Evolutionary conservation across 2,113 vertebrate species (phyloP).

Genomic region (Jacana jacana): DNA sequence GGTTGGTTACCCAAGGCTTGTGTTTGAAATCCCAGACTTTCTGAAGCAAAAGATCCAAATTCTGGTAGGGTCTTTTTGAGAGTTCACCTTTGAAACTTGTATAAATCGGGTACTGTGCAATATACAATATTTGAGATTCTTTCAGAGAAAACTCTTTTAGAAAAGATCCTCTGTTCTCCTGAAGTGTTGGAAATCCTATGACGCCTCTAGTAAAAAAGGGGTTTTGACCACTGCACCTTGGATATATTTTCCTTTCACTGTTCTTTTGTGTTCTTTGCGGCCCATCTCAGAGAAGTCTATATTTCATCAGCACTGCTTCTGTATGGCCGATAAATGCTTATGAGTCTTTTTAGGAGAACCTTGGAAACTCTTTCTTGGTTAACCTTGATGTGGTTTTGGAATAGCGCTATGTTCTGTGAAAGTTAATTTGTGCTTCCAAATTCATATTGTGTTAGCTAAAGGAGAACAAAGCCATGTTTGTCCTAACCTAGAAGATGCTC

Average conservation of each 20-base stretch:
- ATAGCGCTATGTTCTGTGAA: background rate
- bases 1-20: background rate
- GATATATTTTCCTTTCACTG: background rate
- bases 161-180: background rate
- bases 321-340: background rate
- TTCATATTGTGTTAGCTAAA: background rate
- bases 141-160: background rate
- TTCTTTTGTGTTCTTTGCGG: fast-evolving
- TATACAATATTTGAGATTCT: background rate
- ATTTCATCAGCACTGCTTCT: background rate
- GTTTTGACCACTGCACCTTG: background rate
- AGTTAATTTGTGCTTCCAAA: background rate
- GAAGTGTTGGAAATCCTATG: background rate
- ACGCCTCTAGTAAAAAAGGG: background rate
- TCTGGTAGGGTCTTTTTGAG: background rate
- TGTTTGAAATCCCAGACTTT: background rate
- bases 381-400: background rate
- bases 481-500: background rate
- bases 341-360: background rate
- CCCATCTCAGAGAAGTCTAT: background rate
- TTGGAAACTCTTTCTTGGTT: background rate
- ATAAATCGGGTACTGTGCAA: background rate
- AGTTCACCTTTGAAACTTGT: background rate
- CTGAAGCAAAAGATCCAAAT: background rate
- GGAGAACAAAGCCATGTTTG: background rate